Conservation (phyloP, 2,113 vertebrate species). For the Dermatemys mawii region DNA sequence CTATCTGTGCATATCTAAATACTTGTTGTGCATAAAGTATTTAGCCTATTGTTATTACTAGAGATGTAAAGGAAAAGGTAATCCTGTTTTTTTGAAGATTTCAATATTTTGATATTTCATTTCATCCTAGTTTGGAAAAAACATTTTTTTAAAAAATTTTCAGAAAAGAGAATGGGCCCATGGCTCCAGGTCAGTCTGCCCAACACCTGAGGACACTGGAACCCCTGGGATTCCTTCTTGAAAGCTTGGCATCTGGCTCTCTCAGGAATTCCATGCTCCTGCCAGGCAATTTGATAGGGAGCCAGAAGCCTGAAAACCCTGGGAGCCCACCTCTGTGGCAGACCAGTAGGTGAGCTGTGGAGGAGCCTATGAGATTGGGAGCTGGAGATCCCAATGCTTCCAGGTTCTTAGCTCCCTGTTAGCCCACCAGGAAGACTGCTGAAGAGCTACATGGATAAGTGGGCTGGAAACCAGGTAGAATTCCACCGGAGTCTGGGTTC, state of each 20-base stretch:
- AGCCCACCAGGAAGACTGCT: background rate
- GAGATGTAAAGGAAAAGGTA: background rate
- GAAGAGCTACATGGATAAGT: conserved; percentile 18
- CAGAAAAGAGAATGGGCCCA: background rate
- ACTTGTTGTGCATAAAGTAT: background rate
- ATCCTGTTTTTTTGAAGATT: background rate
- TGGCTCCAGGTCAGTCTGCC: background rate
- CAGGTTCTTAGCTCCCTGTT: background rate
- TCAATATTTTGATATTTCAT: background rate
- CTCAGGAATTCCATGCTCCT: too few relatives aligned
- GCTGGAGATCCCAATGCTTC: background rate
- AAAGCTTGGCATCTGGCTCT: too few relatives aligned
- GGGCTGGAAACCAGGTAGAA: background rate
- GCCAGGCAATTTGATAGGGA: background rate
- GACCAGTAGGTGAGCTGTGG: background rate
- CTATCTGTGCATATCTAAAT: background rate
- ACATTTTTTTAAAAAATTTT: background rate
- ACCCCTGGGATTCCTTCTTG: background rate
- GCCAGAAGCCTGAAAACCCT: background rate
- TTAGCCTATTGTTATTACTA: background rate
- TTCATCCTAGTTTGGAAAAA: background rate
- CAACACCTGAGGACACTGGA: background rate
- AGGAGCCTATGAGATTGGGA: conserved; percentile 8
- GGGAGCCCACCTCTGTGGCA: background rate
- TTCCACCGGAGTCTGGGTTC: background rate